Percentiles rank a stretch among this genome's conserved stretches.
Evolutionary conservation across 2,888 invertebrate genomes (phyloP).

Genomic region (Perizoma affinitatum): DNA sequence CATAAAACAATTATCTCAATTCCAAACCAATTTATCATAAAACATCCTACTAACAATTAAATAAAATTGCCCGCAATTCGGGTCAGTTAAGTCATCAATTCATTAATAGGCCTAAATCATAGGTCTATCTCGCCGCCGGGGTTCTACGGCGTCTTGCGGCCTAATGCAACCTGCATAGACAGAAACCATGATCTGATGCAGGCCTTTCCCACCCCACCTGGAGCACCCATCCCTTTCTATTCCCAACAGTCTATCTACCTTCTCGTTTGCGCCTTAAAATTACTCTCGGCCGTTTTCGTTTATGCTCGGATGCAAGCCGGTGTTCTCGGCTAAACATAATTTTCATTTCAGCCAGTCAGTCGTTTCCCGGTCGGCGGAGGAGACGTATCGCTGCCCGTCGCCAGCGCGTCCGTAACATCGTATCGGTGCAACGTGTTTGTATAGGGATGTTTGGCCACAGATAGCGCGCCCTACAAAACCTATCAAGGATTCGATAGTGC

Average conservation of each 20-base stretch:
- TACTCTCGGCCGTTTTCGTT: constrained; percentile 79
- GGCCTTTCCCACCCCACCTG: constrained; percentile 73
- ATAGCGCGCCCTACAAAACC: constrained; percentile 73
- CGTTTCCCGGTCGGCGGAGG: constrained; percentile 70
- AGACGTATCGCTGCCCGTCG: constrained; percentile 61
- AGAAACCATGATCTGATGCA: constrained; percentile 66
- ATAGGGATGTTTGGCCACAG: constrained; percentile 76
- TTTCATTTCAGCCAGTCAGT: constrained; percentile 63
- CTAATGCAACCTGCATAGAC: constrained; percentile 76
- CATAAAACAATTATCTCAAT: constrained; percentile 60
- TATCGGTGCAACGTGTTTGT: constrained; percentile 62
- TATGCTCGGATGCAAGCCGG: constrained; percentile 82
- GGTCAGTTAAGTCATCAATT: constrained; percentile 72
- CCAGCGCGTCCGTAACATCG: constrained; percentile 72
- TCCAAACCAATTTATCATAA: constrained; percentile 61
- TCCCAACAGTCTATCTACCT: constrained; percentile 49
- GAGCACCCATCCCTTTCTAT: constrained; percentile 58
- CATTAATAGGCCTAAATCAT: constrained; percentile 69
- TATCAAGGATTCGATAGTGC: constrained; percentile 62
- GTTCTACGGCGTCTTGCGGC: constrained; percentile 54
- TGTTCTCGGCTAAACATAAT: constrained; percentile 82
- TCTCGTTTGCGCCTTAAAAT: constrained; percentile 76
- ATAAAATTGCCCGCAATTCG: constrained; percentile 69
- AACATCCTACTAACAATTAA: constrained; percentile 64
- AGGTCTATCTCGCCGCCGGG: constrained; percentile 53